phyloP scores from a whole-genome alignment of 2,113 vertebrate genomes.

The Tichodroma muraria region DNA sequence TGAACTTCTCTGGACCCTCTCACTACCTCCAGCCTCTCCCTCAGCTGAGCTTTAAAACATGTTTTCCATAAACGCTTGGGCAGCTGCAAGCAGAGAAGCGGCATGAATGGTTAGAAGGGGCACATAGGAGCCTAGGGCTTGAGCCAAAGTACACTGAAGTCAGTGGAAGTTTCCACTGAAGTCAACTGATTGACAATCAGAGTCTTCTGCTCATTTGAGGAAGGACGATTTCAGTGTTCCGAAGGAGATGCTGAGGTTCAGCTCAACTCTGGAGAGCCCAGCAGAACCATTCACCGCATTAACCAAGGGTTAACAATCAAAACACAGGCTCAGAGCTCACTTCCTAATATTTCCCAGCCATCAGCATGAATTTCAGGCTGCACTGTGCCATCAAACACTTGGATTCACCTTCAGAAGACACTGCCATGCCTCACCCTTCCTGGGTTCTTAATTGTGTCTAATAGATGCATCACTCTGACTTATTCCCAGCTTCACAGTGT shows the following conservation, averaged over 20 bases:
- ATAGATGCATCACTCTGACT: not conserved
- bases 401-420: not conserved
- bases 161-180: constrained; percentile 44
- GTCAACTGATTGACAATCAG: not conserved
- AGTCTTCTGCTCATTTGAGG: not conserved
- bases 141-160: not conserved
- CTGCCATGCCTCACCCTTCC: not conserved
- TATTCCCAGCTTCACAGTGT: not conserved
- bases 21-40: not conserved
- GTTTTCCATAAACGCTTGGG: not conserved
- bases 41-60: not conserved
- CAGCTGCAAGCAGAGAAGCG: not conserved
- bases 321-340: not conserved
- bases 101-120: not conserved
- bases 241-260: not conserved
- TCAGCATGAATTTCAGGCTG: not conserved
- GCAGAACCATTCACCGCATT: not conserved
- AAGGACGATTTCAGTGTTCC: not conserved
- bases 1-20: not conserved
- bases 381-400: not conserved
- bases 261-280: not conserved
- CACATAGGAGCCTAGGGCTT: not conserved
- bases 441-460: not conserved
- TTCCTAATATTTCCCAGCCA: not conserved
- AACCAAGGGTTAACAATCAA: not conserved